Percentiles rank a stretch among this genome's conserved stretches.
phyloP scores from a whole-genome alignment of 35 echinoderm and acorn worm genomes.

The Anneissia japonica region DNA sequence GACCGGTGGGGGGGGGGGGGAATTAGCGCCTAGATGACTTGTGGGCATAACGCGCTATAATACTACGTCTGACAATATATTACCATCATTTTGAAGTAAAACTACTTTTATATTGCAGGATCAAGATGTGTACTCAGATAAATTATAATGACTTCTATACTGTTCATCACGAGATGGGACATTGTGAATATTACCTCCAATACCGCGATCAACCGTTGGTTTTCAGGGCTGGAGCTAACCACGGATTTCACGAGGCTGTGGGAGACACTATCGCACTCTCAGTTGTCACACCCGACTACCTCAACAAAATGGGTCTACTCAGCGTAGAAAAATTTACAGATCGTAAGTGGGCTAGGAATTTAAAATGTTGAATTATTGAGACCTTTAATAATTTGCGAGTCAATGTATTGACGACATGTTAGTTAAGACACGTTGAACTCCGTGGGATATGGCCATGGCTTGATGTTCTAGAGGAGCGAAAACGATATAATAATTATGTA shows the following conservation, averaged over 20 bases:
- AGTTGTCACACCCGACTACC: constrained; percentile 76
- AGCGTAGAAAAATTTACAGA: not conserved
- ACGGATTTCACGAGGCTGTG: constrained; percentile 91
- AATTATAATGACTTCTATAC: constrained; percentile 79
- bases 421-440: too few relatives aligned
- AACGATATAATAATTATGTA: too few relatives aligned
- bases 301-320: constrained; percentile 64
- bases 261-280: constrained; percentile 93
- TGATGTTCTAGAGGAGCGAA: too few relatives aligned
- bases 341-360: not conserved
- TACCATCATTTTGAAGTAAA: too few relatives aligned
- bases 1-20: too few relatives aligned
- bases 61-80: too few relatives aligned
- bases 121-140: constrained; percentile 94
- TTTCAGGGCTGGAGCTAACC: constrained; percentile 82
- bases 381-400: too few relatives aligned
- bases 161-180: constrained; percentile 93
- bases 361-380: too few relatives aligned
- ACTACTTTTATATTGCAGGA: constrained; percentile 60
- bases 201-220: constrained; percentile 62
- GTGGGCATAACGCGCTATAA: too few relatives aligned
- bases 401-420: too few relatives aligned
- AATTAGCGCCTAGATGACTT: too few relatives aligned
- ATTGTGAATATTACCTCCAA: constrained; percentile 84
- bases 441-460: too few relatives aligned